These are phyloP conservation scores for Erebia epiphron DNA, from an alignment of 2,888 invertebrate species.

Conservation along the genomic window DNA sequence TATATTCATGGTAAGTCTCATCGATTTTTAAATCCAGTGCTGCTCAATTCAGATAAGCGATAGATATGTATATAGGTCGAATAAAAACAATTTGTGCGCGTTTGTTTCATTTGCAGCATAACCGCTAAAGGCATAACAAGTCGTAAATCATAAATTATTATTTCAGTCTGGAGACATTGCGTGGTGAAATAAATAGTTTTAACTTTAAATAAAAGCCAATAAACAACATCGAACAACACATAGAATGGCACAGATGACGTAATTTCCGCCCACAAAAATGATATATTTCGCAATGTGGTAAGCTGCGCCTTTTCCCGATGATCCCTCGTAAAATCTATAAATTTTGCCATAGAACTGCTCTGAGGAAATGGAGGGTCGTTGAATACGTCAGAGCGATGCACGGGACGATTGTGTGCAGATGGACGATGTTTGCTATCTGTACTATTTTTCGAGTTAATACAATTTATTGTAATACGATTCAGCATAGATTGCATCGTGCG, in stretches of 20 bases:
- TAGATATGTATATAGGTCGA: slow-evolving; percentile 24
- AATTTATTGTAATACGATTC: slow-evolving; percentile 84
- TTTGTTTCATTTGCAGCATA: slow-evolving; percentile 1
- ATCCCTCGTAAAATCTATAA: slow-evolving; percentile 81
- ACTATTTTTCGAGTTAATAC: slow-evolving; percentile 83
- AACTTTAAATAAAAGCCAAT: slow-evolving; percentile 34
- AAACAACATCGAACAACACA: slow-evolving; percentile 43
- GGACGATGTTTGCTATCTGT: slow-evolving; percentile 81
- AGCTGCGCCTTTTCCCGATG: slow-evolving; percentile 70
- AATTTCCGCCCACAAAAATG: slow-evolving; percentile 74
- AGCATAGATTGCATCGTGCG: slow-evolving; percentile 82
- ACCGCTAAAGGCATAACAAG: background rate
- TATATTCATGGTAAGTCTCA: slow-evolving; percentile 65
- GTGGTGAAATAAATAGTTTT: slow-evolving; percentile 19
- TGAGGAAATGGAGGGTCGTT: slow-evolving; percentile 67
- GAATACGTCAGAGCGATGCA: slow-evolving; percentile 56
- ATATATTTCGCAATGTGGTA: slow-evolving; percentile 74
- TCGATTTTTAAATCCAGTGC: slow-evolving; percentile 52
- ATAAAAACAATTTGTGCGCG: slow-evolving; percentile 3
- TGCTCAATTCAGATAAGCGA: slow-evolving; percentile 48
- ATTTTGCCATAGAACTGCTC: slow-evolving; percentile 64
- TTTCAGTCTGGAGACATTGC: slow-evolving; percentile 17
- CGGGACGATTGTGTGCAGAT: slow-evolving; percentile 78
- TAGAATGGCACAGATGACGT: slow-evolving; percentile 67
- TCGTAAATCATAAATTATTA: slow-evolving; percentile 11